phyloP scores from a whole-genome alignment of 2,888 invertebrate genomes.

The Toxonevra muliebris region DNA sequence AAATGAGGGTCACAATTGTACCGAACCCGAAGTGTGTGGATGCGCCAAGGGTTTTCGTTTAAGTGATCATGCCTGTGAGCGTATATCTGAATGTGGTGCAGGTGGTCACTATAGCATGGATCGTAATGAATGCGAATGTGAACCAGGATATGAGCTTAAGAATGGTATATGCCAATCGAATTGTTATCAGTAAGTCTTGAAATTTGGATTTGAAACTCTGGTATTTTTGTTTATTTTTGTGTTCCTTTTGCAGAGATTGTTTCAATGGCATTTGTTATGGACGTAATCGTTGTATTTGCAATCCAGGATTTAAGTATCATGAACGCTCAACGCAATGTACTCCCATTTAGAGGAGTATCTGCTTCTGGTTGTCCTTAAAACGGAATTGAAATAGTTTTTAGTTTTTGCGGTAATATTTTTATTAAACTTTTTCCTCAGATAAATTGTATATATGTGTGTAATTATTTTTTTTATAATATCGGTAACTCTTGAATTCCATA shows the following conservation, averaged over 20 bases:
- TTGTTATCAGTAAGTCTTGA: constrained; percentile 61
- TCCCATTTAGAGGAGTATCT: constrained; percentile 42
- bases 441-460: background rate
- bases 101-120: constrained; percentile 68
- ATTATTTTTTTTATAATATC: background rate
- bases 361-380: no score
- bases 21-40: constrained; percentile 62
- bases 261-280: constrained; percentile 60
- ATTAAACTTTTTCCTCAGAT: no score
- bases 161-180: constrained; percentile 59
- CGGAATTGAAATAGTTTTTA: no score
- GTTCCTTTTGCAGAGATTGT: constrained; percentile 51
- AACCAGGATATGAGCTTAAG: constrained; percentile 66
- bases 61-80: constrained; percentile 55
- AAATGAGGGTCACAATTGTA: constrained; percentile 55
- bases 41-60: constrained; percentile 64
- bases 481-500: background rate
- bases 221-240: background rate
- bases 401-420: no score
- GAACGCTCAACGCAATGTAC: constrained; percentile 58
- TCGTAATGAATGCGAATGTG: constrained; percentile 68
- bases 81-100: constrained; percentile 58
- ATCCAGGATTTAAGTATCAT: constrained; percentile 59
- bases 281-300: constrained; percentile 63
- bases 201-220: background rate